Percentiles rank a stretch among this genome's conserved stretches.
phyloP scores from a whole-genome alignment of 2,113 vertebrate genomes.

The Corapipo altera region DNA sequence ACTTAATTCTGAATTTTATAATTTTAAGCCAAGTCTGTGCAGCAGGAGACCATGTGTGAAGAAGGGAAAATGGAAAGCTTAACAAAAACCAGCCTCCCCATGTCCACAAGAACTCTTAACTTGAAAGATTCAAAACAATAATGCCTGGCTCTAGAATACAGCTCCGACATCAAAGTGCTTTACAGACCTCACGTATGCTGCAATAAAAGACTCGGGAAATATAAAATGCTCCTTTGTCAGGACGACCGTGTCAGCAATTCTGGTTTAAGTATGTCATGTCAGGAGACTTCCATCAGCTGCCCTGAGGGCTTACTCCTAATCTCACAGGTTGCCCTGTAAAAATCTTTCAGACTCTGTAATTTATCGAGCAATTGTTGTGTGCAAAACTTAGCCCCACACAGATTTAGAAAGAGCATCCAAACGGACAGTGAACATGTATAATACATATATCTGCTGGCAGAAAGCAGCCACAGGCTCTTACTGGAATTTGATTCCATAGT shows the following conservation, averaged over 20 bases:
- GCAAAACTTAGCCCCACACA: background rate
- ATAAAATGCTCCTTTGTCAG: background rate
- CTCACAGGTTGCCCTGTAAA: background rate
- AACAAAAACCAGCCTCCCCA: conserved; percentile 19
- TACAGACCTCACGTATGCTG: background rate
- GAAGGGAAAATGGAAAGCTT: conserved; percentile 7
- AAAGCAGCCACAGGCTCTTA: background rate
- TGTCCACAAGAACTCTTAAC: background rate
- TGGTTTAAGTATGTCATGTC: background rate
- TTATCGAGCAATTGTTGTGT: background rate
- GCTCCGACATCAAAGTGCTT: conserved; percentile 7
- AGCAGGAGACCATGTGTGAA: conserved; percentile 14
- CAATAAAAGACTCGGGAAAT: background rate
- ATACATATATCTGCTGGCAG: background rate
- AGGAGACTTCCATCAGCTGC: background rate
- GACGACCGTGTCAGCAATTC: background rate
- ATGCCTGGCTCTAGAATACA: background rate
- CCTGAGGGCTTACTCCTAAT: background rate
- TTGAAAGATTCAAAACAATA: background rate
- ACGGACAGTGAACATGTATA: fast-evolving
- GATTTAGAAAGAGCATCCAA: background rate
- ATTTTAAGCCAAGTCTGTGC: background rate
- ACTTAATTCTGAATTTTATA: background rate
- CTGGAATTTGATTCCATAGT: background rate
- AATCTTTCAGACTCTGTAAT: background rate